Base-by-base conservation (phyloP, 2,888 invertebrate species). In the Acrobasis consociella region DNA sequence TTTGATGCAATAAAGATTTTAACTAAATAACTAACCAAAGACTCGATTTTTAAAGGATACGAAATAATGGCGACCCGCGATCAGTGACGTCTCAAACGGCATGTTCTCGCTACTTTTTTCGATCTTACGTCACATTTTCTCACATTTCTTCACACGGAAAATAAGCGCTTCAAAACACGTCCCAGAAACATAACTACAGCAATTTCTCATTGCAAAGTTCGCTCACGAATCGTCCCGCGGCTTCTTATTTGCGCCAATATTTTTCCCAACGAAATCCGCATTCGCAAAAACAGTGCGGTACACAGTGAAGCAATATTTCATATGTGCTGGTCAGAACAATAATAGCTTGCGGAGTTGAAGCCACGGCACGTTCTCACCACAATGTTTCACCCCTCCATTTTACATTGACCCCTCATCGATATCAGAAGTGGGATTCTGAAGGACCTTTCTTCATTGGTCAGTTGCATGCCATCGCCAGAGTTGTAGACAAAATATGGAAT, bases 401-500 rank as follows among this genome's bases (percentile, higher is more conserved):
- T 81, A 73, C 49, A 52, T 42, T 67, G 89, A 82, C 67, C 87
- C 72, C 72, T 74, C 72, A 73, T 70, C 70, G 65, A 55, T 59
- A 69, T 70, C 67, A 69, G 71, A 69, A 69, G 67, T 71, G 73
- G 69, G 67, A 73, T 72, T 69, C 71, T 67, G 60, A 73, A 65
- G 72, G 86, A 60, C 81, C 89, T 74, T 66, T 60, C 59, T 73
- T 64, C 50, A 66, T 70, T 86, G 87, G 89, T 73, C 72, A 72
- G 71, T 76, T 75, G 77, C 77, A 78, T 76, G 85, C 85, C 87
- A 87, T 88, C 88, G 83, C 84, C 89, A 85, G 86, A 87, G 89
- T 90, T 86, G 91, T 91, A 91, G 91, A 91, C 91, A 92, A 91
- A 92, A 92, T 91, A 92, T 82, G 86, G 84, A 91, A 87, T 91